Base-by-base conservation (phyloP, 2,113 vertebrate genomes). In the Zapus hudsonius region DNA sequence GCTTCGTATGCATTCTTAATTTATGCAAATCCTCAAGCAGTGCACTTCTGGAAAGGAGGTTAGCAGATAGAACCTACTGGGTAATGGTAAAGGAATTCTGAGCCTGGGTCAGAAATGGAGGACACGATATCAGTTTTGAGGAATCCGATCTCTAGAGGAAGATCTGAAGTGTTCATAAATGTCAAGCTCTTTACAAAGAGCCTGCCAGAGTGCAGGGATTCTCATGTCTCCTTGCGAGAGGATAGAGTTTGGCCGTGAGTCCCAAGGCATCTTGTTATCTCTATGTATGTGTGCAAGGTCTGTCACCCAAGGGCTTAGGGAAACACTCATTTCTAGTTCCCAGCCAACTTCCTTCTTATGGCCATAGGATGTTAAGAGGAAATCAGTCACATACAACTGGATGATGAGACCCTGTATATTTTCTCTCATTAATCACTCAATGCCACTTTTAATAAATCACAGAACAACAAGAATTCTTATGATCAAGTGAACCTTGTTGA, bases 211-310 rank as follows among this genome's bases (percentile, higher is more conserved):
- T 84, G 42, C 23, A 44, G 23, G 44, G 29, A 86, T 47, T 76
- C 36, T 16, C 74, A 31, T 57, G 38, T 69, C 64, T 75, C 42
- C 73, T 87, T 64, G 87, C 64, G 33, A 91, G 70, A 42, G 1
- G 31, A 67, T 74, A 69, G 33, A 79, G 52, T 93, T 36, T 40
- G 70, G 40, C 44, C 33, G 25, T 70, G 20, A 31, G 81, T 95
- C 94, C 89, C 69, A 90, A 84, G 69, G 69, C 89, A 92, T 84
- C 87, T 93, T n/a, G 57, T 91, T 94, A 92, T 92, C 73, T 91
- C 57, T 89, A 0, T 29, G 23, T 66, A 25, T 73, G 27, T 73
- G 47, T 57, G 42, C 13, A 57, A 64, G 17, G 15, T 80, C 66
- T 66, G 16, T 92, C 89, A 70, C 52, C 57, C 88, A 69, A 93